These are phyloP conservation scores for Macrochelys suwanniensis DNA, from an alignment of 2,797 vertebrate species.

Conservation along the genomic window DNA sequence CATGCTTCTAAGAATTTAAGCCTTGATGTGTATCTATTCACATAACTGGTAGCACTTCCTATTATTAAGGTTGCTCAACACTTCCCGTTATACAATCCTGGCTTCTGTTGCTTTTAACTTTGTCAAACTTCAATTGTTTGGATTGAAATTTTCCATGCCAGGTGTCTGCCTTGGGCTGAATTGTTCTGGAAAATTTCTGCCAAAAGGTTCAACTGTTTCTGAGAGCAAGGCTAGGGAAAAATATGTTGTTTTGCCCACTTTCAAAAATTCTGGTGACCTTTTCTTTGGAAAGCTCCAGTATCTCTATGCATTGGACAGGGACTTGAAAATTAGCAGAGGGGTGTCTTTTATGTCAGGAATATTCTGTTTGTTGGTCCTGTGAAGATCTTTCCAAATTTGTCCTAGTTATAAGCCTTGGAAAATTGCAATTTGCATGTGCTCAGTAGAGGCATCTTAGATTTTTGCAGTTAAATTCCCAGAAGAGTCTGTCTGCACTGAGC, in stretches of 20 bases:
- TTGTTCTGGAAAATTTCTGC: not conserved
- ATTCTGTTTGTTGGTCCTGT: not conserved
- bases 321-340: not conserved
- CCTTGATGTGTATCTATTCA: conserved; percentile 29
- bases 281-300: not conserved
- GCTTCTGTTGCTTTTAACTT: not conserved
- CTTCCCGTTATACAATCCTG: not conserved
- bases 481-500: not conserved
- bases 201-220: not conserved
- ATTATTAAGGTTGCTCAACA: not conserved
- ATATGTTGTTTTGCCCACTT: not conserved
- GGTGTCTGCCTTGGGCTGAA: not conserved
- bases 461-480: not conserved
- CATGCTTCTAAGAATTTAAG: not conserved
- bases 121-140: not conserved
- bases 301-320: not conserved
- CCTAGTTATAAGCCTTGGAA: not conserved
- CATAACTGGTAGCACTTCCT: not conserved
- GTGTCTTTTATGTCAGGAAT: not conserved
- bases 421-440: not conserved
- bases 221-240: not conserved
- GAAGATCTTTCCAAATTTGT: not conserved
- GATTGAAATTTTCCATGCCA: not conserved
- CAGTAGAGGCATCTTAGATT: not conserved
- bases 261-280: not conserved